phyloP scores from a whole-genome alignment of 53 echinoderm and acorn worm genomes.

The Hippasteria phrygiana region DNA sequence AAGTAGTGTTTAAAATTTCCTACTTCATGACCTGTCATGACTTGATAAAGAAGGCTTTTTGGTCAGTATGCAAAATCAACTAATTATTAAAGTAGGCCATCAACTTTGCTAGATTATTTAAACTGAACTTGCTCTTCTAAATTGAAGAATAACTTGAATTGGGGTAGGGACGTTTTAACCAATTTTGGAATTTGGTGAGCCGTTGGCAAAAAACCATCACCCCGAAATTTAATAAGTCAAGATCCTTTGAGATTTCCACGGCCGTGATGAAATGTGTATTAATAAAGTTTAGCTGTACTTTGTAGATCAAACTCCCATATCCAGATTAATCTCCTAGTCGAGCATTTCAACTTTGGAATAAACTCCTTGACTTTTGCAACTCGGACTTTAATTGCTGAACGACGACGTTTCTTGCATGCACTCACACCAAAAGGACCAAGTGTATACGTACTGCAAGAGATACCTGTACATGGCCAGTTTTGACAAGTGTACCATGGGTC shows the following conservation, averaged over 20 bases:
- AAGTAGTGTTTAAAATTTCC: too few species aligned
- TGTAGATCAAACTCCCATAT: conserved; percentile 9
- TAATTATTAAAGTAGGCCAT: too few species aligned
- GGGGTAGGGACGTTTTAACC: too few species aligned
- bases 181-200: too few species aligned
- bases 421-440: background rate
- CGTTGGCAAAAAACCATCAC: too few species aligned
- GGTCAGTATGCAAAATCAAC: too few species aligned
- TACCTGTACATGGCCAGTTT: background rate
- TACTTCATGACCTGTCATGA: too few species aligned
- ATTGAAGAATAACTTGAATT: too few species aligned
- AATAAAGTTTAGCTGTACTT: conserved; percentile 38
- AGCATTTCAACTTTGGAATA: conserved; percentile 49
- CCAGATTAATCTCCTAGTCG: conserved; percentile 14
- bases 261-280: background rate
- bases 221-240: background rate
- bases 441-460: background rate
- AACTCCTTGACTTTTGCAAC: conserved; percentile 1
- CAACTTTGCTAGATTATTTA: too few species aligned
- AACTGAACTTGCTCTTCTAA: too few species aligned
- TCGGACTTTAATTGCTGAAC: conserved; percentile 31
- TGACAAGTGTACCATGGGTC: conserved; percentile 7
- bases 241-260: conserved; percentile 1
- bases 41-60: too few species aligned
- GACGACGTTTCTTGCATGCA: conserved; percentile 22